Evolutionary conservation across 2,888 invertebrate species (phyloP).

Genomic region (Callosobruchus maculatus): DNA sequence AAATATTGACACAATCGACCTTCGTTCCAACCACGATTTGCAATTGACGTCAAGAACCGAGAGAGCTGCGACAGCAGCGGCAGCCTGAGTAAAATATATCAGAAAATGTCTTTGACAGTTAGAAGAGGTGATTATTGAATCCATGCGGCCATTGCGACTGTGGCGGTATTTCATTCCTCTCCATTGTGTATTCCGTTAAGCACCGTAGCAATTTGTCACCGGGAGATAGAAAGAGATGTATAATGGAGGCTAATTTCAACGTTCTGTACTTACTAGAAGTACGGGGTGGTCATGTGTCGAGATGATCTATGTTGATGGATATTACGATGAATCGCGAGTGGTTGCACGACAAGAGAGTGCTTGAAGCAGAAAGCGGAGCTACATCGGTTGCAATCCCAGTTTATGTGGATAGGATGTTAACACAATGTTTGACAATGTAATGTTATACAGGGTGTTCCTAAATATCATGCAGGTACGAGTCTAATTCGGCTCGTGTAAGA

Average conservation of each 20-base stretch:
- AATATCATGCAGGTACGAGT: too few species aligned
- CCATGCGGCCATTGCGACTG: not conserved
- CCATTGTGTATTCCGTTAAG: not conserved
- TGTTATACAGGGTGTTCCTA: too few species aligned
- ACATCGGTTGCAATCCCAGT: too few species aligned
- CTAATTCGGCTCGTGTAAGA: too few species aligned
- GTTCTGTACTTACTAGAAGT: not conserved
- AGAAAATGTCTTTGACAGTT: not conserved
- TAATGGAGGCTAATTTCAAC: not conserved
- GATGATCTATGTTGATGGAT: not conserved
- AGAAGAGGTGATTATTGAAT: not conserved
- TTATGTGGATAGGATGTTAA: too few species aligned
- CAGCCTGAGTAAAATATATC: not conserved
- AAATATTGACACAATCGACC: not conserved
- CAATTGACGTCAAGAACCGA: not conserved
- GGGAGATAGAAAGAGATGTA: not conserved
- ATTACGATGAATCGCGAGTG: not conserved
- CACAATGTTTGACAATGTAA: too few species aligned
- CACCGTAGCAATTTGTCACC: not conserved
- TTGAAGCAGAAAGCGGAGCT: too few species aligned
- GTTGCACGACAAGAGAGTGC: not conserved
- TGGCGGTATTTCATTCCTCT: not conserved
- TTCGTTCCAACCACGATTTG: not conserved
- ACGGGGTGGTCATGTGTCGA: not conserved
- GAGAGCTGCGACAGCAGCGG: not conserved